Percentiles rank a stretch among this genome's conserved stretches.
phyloP scores from a whole-genome alignment of 1,140 invertebrate genomes.

The Drosophila lowei region DNA sequence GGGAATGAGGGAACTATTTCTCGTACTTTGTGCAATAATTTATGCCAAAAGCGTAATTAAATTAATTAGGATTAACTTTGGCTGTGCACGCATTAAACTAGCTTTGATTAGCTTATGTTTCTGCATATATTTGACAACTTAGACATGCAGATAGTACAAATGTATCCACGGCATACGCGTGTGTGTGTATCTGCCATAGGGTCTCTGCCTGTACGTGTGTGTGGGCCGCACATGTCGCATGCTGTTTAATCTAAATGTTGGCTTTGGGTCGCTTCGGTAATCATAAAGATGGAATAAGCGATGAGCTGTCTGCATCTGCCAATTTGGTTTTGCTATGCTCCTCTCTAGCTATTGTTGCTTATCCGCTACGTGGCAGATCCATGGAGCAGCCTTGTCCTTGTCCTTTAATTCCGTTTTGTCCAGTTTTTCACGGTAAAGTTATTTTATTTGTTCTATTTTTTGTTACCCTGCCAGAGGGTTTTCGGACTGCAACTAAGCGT shows the following conservation, averaged over 20 bases:
- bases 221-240: constrained; percentile 51
- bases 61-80: constrained; percentile 82
- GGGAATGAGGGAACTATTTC: constrained; percentile 28
- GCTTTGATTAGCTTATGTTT: constrained; percentile 79
- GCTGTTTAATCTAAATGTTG: constrained; percentile 76
- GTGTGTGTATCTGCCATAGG: constrained; percentile 3
- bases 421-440: no score
- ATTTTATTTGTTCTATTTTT: background rate
- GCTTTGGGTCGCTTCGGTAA: constrained; percentile 65
- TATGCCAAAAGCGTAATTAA: constrained; percentile 80
- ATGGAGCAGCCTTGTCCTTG: background rate
- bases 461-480: background rate
- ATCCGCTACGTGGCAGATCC: constrained; percentile 2
- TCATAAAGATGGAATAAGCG: constrained; percentile 80
- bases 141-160: constrained; percentile 66
- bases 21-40: constrained; percentile 68
- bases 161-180: constrained; percentile 49
- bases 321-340: constrained; percentile 50
- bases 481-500: no score
- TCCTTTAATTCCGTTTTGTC: constrained; percentile 1
- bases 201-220: constrained; percentile 19
- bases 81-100: constrained; percentile 79
- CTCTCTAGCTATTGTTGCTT: constrained; percentile 15
- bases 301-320: constrained; percentile 64
- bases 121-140: constrained; percentile 60